Evolutionary conservation across 2,113 vertebrate genomes (phyloP).

Genomic region (Burhinus oedicnemus): DNA sequence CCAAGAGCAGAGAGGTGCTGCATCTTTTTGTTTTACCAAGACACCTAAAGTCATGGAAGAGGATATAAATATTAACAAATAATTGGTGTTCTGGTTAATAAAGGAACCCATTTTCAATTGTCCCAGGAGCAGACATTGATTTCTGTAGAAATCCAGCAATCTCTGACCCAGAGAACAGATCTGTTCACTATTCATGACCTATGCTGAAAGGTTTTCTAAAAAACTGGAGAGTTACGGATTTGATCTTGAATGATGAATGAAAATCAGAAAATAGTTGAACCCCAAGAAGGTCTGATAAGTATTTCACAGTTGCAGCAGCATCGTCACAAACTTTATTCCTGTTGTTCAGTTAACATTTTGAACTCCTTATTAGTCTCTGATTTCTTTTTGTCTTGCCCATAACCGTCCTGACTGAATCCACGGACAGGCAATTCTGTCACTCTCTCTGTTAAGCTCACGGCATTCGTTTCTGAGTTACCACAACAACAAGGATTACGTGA

Average conservation of each 20-base stretch:
- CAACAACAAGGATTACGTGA: slow-evolving; percentile 60
- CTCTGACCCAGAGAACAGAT: background rate
- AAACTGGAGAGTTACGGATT: background rate
- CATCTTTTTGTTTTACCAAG: background rate
- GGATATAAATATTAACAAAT: slow-evolving; percentile 13
- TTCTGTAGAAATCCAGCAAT: slow-evolving; percentile 4
- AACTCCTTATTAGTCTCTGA: background rate
- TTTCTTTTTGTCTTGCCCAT: background rate
- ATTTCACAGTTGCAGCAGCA: background rate
- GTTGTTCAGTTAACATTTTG: background rate
- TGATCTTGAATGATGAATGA: slow-evolving; percentile 19
- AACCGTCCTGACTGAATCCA: background rate
- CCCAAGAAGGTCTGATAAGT: background rate
- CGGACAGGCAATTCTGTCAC: slow-evolving; percentile 17
- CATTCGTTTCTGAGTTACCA: background rate
- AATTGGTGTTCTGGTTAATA: background rate
- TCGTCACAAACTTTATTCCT: background rate
- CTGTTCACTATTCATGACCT: background rate
- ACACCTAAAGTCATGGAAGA: background rate
- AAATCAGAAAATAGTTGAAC: background rate
- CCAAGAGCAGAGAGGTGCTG: background rate
- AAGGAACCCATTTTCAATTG: background rate
- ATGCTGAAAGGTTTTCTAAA: background rate
- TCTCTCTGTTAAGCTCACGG: slow-evolving; percentile 6
- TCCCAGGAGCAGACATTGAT: background rate